Evolutionary conservation across 2,888 invertebrate species (phyloP).

Genomic region (Polyommatus iphigenia): DNA sequence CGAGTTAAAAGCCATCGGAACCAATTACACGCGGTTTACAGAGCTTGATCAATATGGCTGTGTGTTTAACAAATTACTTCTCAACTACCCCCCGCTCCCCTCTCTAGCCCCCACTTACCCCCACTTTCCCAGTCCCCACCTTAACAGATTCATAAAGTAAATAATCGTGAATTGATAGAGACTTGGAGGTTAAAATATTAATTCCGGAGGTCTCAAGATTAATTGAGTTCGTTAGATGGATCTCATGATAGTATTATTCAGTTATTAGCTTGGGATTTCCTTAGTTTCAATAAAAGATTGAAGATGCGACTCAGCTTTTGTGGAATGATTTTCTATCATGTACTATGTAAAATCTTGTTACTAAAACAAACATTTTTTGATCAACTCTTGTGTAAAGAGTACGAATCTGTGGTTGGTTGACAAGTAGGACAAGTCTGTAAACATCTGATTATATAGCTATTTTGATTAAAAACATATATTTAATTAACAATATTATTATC

Average conservation of each 20-base stretch:
- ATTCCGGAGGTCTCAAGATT: neutral
- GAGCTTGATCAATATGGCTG: neutral
- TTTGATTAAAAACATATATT: no score
- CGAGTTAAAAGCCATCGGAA: slow-evolving; percentile 7
- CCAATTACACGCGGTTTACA: slow-evolving; percentile 10
- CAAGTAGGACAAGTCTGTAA: no score
- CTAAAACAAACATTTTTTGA: no score
- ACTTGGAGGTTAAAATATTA: neutral
- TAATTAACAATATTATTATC: no score
- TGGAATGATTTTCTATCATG: no score
- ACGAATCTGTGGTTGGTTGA: no score
- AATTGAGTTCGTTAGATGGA: neutral
- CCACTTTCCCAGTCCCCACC: neutral
- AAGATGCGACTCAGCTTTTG: no score
- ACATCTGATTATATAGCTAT: no score
- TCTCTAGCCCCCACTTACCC: neutral
- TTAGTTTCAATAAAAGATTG: neutral
- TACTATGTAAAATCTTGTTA: no score
- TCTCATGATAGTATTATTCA: neutral
- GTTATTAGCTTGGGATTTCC: neutral
- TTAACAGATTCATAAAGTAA: slow-evolving; percentile 6
- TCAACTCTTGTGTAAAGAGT: no score
- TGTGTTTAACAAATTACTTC: slow-evolving; percentile 22
- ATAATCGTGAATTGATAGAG: neutral
- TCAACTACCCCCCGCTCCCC: neutral